phyloP scores from a whole-genome alignment of 2,797 vertebrate genomes.

The Glossophaga mutica region DNA sequence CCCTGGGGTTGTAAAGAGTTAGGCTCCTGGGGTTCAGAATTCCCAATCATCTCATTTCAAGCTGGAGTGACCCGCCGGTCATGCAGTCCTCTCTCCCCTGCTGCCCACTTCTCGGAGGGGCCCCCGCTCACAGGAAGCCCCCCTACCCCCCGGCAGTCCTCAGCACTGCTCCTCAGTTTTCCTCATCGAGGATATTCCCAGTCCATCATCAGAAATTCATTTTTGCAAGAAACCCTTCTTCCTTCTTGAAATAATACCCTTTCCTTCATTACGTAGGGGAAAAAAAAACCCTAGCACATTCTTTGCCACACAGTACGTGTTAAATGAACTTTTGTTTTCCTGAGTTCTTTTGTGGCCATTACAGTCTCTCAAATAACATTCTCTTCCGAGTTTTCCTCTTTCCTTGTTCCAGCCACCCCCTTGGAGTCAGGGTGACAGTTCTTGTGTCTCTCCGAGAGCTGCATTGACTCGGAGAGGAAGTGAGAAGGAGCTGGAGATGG shows the following conservation, averaged over 20 bases:
- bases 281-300: background rate
- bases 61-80: background rate
- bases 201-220: background rate
- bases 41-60: background rate
- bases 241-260: background rate
- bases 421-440: background rate
- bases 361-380: background rate
- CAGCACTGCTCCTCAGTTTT: background rate
- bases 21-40: background rate
- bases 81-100: background rate
- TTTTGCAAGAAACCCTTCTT: background rate
- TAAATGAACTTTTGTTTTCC: constrained; percentile 20
- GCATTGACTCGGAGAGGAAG: background rate
- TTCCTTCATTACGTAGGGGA: background rate
- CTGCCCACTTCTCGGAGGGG: background rate
- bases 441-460: background rate
- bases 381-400: background rate
- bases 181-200: background rate
- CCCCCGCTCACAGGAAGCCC: background rate
- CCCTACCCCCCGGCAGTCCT: background rate
- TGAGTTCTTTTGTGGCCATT: constrained; percentile 20
- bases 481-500: background rate
- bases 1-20: background rate
- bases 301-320: background rate
- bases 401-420: background rate